Evolutionary conservation across 1,140 invertebrate species (phyloP).

Genomic region (Eumeta japonica): DNA sequence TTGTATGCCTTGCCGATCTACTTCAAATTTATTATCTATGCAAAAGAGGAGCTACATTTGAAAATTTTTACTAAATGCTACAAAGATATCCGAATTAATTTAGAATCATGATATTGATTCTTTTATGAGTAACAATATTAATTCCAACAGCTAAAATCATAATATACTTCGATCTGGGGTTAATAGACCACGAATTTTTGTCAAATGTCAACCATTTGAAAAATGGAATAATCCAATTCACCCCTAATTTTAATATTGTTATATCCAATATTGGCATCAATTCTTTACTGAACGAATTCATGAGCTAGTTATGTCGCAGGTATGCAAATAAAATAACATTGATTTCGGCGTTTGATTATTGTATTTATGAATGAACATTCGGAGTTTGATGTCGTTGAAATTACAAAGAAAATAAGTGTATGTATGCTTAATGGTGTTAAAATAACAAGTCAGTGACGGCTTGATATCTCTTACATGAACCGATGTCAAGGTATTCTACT

Average conservation of each 20-base stretch:
- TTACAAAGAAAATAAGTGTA: constrained; percentile 13
- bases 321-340: constrained; percentile 34
- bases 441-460: background rate
- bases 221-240: background rate
- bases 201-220: background rate
- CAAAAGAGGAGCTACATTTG: background rate
- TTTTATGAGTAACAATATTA: background rate
- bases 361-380: constrained; percentile 32
- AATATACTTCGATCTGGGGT: background rate
- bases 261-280: constrained; percentile 32
- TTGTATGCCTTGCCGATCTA: background rate
- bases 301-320: constrained; percentile 23
- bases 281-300: constrained; percentile 30
- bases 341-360: constrained; percentile 27
- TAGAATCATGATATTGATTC: background rate
- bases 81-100: background rate
- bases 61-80: background rate
- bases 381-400: constrained; percentile 29
- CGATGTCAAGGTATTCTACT: background rate
- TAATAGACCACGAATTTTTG: background rate
- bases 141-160: background rate
- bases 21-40: background rate
- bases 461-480: background rate
- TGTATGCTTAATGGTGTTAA: background rate
- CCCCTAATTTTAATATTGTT: background rate